Base-by-base conservation (phyloP, 2,797 vertebrate genomes). In the Takifugu ocellatus region DNA sequence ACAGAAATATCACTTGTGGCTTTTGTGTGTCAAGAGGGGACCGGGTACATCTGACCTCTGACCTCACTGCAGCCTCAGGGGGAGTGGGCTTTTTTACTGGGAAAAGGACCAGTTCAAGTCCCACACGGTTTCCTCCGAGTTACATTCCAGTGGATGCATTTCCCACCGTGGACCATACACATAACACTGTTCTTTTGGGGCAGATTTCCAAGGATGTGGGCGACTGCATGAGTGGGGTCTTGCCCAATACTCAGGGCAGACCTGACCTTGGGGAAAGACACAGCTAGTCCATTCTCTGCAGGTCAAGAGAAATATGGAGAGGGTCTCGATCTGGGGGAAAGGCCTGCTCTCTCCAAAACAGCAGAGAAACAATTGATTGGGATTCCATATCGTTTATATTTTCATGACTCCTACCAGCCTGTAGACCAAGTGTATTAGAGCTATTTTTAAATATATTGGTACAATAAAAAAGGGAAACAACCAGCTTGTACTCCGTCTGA, bases 71-170 rank as follows among this genome's bases (percentile, higher is more conserved):
- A 79, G 78, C 70, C 84, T 80, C 81, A 78, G 79, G 81, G 87
- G 77, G 74, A 77, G 69, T 81, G 54, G 16, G 64, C 57, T 64
- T 73, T 85, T 81, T 82, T 60, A 63, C 68, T 85, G 83, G 84
- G 85, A 90, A 85, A 84, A 81, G 82, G 82, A 70, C 75, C 75
- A 79, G 63, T 78, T 81, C 69, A 51, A 64, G 82, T 83, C 78
- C 84, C 83, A 86, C 80, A 88, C 70, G 74, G 69, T 74, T 71
- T 69, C 73, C 75, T 66, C 70, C 71, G 81, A 87, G 77, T 85
- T 82, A 85, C 88, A 92, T 92, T 91, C 91, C 89, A 69, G 66
- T 27, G 73, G 70, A 87, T 66, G 78, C 83, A 82, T 91, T 92
- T 92, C 90, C 89, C 91, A 91, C 85, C 83, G 74, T 59, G 75